Conservation (phyloP, 2,888 invertebrate species). For the Caenorhabditis auriculariae region DNA sequence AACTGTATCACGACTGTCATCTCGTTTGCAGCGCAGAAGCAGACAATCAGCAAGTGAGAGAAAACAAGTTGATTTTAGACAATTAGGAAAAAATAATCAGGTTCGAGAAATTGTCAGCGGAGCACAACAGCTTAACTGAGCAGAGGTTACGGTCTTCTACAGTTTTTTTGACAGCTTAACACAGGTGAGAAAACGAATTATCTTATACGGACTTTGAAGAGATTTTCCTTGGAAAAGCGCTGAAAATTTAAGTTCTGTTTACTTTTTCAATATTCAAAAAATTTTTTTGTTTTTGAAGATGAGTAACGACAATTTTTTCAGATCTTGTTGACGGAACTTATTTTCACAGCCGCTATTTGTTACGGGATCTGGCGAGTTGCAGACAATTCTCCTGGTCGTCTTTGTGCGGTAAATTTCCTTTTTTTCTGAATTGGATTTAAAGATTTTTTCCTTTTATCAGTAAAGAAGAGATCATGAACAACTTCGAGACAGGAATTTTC, state of each 20-base stretch:
- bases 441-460: not conserved
- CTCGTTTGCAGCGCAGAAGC: constrained; percentile 59
- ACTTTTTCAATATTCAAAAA: too few relatives aligned
- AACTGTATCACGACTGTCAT: constrained; percentile 60
- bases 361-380: constrained; percentile 60
- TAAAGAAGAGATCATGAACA: not conserved
- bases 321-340: constrained; percentile 58
- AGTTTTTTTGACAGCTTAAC: constrained; percentile 60
- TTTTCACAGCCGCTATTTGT: constrained; percentile 59
- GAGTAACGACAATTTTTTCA: constrained; percentile 10
- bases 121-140: constrained; percentile 53
- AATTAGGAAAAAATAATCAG: constrained; percentile 24
- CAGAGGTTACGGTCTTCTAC: constrained; percentile 57
- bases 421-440: not conserved
- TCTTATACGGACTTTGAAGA: too few relatives aligned
- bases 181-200: constrained; percentile 31
- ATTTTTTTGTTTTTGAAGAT: not conserved
- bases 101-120: constrained; percentile 49
- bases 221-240: too few relatives aligned
- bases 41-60: constrained; percentile 56
- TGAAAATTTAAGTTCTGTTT: too few relatives aligned
- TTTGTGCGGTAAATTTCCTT: constrained; percentile 46
- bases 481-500: too few relatives aligned
- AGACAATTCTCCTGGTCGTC: constrained; percentile 52
- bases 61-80: not conserved